A percentile compares a stretch with the other conserved stretches of the same genome.
Evolutionary conservation across 2,113 vertebrate species (phyloP).

Genomic region (Syngnathoides biaculeatus): DNA sequence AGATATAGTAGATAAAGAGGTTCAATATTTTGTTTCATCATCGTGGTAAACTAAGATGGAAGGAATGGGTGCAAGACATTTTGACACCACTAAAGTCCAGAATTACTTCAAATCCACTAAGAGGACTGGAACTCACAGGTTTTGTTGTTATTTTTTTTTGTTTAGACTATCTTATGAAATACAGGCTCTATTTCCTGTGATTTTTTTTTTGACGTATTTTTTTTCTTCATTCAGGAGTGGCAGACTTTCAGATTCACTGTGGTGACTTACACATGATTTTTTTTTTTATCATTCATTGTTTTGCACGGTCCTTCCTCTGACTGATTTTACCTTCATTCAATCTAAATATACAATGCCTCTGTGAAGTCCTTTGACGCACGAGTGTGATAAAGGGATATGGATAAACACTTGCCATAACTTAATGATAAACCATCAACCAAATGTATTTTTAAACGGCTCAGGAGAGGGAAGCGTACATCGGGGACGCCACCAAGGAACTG

Average conservation of each 20-base stretch:
- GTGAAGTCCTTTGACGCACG: conserved; percentile 32
- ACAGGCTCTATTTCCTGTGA: not conserved
- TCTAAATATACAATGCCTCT: conserved; percentile 27
- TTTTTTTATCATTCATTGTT: conserved; percentile 6
- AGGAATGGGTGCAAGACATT: not conserved
- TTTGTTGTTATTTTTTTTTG: no score
- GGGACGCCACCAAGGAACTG: conserved; percentile 28
- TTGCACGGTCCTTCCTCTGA: conserved; percentile 25
- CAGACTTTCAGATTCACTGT: not conserved
- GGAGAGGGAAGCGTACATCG: conserved; percentile 11
- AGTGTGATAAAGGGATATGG: conserved; percentile 23
- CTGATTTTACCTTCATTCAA: conserved; percentile 18
- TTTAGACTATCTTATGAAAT: no score
- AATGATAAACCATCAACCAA: conserved; percentile 42
- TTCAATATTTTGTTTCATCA: not conserved
- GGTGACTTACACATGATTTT: not conserved
- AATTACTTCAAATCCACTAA: not conserved
- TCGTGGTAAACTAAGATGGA: not conserved
- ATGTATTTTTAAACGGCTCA: conserved; percentile 48
- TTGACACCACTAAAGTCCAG: not conserved
- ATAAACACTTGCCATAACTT: conserved; percentile 34
- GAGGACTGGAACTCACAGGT: no score
- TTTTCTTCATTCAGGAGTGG: not conserved
- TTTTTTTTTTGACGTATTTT: not conserved
- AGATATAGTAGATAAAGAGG: not conserved